Evolutionary conservation across 2,888 invertebrate species (phyloP).

Genomic region (Malthinus flaveolus): DNA sequence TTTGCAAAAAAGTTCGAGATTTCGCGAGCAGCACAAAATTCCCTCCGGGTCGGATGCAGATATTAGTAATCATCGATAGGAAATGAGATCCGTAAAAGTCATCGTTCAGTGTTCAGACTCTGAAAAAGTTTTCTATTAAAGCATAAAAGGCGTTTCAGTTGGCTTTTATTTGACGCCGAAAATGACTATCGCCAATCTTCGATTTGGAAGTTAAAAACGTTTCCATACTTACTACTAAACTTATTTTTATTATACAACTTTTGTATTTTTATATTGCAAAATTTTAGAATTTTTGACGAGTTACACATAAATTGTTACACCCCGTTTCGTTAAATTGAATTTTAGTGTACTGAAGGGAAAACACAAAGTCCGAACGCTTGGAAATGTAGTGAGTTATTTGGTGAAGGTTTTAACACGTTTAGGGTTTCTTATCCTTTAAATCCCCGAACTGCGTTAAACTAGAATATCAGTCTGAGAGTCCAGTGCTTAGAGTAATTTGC

Average conservation of each 20-base stretch:
- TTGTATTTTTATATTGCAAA: not conserved
- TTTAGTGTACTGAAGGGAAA: not conserved
- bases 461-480: slow-evolving; percentile 27
- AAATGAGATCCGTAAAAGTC: slow-evolving; percentile 36
- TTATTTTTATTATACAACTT: not conserved
- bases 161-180: slow-evolving; percentile 9
- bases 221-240: too few species aligned
- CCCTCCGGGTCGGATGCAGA: slow-evolving; percentile 29
- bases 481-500: slow-evolving; percentile 39
- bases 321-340: not conserved
- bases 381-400: slow-evolving; percentile 1
- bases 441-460: slow-evolving; percentile 10
- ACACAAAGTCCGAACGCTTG: not conserved
- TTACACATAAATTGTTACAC: too few species aligned
- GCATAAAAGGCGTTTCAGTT: slow-evolving; percentile 23
- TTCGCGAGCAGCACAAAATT: slow-evolving; percentile 32
- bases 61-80: slow-evolving; percentile 40
- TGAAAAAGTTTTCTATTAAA: slow-evolving; percentile 32
- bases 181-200: not conserved
- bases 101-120: slow-evolving; percentile 31
- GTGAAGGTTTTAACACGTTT: slow-evolving; percentile 9
- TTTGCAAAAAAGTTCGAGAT: slow-evolving; percentile 8
- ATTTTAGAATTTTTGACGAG: not conserved
- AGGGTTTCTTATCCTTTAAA: slow-evolving; percentile 10
- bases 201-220: not conserved